These are phyloP conservation scores for Torymus texanus DNA, from an alignment of 2,888 invertebrate genomes.

Conservation along the genomic window DNA sequence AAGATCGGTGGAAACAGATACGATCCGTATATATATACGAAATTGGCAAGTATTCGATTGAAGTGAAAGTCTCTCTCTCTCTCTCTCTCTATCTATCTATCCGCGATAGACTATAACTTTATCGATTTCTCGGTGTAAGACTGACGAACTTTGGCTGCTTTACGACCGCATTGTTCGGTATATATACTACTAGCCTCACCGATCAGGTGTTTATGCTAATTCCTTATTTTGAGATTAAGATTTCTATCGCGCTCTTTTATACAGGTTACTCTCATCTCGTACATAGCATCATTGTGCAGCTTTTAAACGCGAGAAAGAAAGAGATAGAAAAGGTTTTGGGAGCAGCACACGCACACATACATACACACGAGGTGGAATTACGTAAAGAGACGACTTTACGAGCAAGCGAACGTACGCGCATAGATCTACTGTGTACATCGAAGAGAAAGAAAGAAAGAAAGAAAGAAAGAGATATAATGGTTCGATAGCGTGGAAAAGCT, in stretches of 20 bases:
- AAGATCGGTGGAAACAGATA: background rate
- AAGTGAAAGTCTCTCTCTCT: conserved; percentile 40
- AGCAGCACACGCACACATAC: no score
- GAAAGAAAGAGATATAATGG: conserved; percentile 9
- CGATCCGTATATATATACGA: background rate
- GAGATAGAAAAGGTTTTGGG: background rate
- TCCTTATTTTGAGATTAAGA: conserved; percentile 23
- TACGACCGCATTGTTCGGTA: conserved; percentile 46
- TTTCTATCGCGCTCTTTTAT: conserved; percentile 2
- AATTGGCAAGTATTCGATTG: conserved; percentile 32
- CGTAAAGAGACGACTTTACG: conserved; percentile 11
- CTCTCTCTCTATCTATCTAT: no score
- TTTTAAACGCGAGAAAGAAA: background rate
- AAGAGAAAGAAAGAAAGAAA: no score
- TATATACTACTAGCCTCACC: background rate
- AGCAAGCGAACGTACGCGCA: background rate
- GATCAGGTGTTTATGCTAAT: conserved; percentile 42
- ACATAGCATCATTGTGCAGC: no score
- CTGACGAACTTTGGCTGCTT: conserved; percentile 26
- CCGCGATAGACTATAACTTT: conserved; percentile 14
- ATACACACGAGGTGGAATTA: conserved; percentile 12
- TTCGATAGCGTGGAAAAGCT: conserved; percentile 1
- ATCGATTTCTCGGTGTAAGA: conserved; percentile 30
- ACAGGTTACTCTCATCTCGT: no score
- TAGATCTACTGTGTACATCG: no score